Evolutionary conservation across 2,797 vertebrate genomes (phyloP).

Genomic region (Allobates femoralis): DNA sequence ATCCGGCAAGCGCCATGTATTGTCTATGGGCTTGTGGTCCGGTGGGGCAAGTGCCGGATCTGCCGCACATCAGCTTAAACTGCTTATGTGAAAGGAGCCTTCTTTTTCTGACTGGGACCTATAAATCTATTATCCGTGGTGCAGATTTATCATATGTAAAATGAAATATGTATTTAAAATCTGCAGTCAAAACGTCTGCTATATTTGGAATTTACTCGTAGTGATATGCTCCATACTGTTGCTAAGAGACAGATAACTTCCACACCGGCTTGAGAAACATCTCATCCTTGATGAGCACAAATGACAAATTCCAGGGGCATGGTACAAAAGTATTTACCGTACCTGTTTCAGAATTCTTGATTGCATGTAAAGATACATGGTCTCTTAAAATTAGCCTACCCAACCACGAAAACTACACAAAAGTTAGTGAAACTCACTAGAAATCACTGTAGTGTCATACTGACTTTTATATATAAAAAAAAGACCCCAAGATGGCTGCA

Average conservation of each 20-base stretch:
- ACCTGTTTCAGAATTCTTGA: neutral
- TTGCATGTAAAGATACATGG: neutral
- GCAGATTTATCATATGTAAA: neutral
- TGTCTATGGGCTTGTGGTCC: too few species aligned
- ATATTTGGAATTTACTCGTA: neutral
- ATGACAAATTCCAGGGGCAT: neutral
- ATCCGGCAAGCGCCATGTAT: too few species aligned
- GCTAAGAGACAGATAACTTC: constrained; percentile 18
- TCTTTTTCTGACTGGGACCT: too few species aligned
- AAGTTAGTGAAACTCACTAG: neutral
- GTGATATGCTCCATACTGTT: neutral
- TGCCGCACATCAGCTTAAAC: too few species aligned
- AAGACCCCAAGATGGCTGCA: too few species aligned
- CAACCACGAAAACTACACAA: neutral
- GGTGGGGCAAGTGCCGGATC: too few species aligned
- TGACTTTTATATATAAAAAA: too few species aligned
- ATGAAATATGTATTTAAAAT: neutral
- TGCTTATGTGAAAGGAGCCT: too few species aligned
- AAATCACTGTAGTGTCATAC: too few species aligned
- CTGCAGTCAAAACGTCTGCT: neutral
- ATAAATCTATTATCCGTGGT: neutral
- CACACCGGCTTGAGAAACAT: neutral
- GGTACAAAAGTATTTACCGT: neutral
- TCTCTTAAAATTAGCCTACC: neutral
- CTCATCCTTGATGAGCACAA: neutral